Percentiles rank a stretch among this genome's conserved stretches.
These are phyloP conservation scores for Cataglyphis hispanica DNA, from an alignment of 1,140 invertebrate genomes.

Conservation along the genomic window DNA sequence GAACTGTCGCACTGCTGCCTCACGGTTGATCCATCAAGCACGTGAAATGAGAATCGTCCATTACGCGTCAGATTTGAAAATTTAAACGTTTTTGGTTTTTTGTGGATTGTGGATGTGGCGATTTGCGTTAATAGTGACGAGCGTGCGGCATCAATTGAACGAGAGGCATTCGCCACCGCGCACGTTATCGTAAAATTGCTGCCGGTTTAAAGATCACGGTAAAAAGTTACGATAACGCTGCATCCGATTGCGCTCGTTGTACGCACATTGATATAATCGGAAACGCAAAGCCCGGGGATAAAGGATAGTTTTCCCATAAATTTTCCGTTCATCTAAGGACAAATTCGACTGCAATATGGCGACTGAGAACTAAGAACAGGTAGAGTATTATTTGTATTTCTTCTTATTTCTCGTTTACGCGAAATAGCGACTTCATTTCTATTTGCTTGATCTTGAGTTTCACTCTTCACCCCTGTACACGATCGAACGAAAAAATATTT, in stretches of 20 bases:
- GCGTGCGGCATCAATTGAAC: slow-evolving; percentile 10
- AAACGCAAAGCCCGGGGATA: neutral
- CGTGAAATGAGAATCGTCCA: slow-evolving; percentile 56
- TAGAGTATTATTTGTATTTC: slow-evolving; percentile 23
- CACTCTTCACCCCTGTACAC: neutral
- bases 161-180: neutral
- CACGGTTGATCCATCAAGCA: neutral
- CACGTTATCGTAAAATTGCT: slow-evolving; percentile 21
- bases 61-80: slow-evolving; percentile 71
- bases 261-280: neutral
- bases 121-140: slow-evolving; percentile 61
- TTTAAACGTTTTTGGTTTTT: slow-evolving; percentile 66
- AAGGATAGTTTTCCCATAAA: slow-evolving; percentile 26
- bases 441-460: neutral
- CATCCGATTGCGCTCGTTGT: neutral
- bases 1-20: neutral
- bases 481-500: too few species aligned
- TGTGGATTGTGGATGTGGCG: slow-evolving; percentile 44
- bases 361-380: slow-evolving; percentile 61
- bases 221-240: neutral
- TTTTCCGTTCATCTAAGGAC: slow-evolving; percentile 20
- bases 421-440: neutral
- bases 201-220: neutral
- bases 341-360: slow-evolving; percentile 74
- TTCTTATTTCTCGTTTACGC: neutral